Conservation (phyloP, 2,113 vertebrate genomes). For the Eudyptes chrysolophus region DNA sequence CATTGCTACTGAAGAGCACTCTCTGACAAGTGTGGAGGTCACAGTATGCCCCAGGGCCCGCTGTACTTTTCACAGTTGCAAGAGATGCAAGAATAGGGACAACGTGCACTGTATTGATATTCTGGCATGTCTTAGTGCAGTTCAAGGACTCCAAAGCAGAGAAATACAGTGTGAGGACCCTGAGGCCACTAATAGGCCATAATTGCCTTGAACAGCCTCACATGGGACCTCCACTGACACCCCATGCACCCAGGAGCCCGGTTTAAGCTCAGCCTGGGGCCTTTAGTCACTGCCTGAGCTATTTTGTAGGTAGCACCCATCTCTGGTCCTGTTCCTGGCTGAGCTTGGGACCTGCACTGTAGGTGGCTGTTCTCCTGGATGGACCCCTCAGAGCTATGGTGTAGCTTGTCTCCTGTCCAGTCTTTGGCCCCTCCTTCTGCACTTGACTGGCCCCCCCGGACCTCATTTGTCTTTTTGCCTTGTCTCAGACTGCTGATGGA, state of each 20-base stretch:
- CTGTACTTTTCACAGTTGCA: neutral
- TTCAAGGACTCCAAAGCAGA: neutral
- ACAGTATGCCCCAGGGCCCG: rapidly evolving
- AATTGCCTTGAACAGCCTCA: neutral
- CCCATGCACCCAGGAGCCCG: neutral
- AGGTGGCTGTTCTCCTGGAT: neutral
- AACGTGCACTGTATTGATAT: rapidly evolving
- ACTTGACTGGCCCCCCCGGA: neutral
- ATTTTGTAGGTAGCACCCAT: neutral
- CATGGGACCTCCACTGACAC: neutral
- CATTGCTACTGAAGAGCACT: rapidly evolving
- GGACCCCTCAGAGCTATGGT: neutral
- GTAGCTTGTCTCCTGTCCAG: neutral
- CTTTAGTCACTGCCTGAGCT: neutral
- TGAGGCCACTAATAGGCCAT: neutral
- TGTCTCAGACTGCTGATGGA: neutral
- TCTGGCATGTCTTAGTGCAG: neutral
- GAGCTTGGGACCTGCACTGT: neutral
- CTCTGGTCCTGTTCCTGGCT: neutral
- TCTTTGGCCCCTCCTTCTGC: neutral
- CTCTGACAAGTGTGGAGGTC: neutral
- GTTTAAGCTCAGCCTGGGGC: neutral
- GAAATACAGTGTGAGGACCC: neutral
- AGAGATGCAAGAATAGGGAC: neutral
- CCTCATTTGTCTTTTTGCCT: neutral